Evolutionary conservation across 1,140 invertebrate species (phyloP), one percentile per base, ranked within the genome.

Genomic region (Potamilus streckersoni): DNA sequence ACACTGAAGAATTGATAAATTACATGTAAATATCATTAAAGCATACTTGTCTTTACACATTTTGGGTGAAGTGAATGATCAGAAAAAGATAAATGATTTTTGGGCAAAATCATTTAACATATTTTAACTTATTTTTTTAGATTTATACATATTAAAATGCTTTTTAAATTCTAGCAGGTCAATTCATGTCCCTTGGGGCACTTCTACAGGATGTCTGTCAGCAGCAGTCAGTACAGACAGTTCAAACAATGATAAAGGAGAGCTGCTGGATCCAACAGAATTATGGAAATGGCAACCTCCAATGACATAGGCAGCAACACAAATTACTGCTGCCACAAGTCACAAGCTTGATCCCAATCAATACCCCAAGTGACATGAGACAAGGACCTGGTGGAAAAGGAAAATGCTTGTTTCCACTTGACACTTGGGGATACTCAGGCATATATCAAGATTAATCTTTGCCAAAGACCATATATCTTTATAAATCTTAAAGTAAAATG

Each of bases 361-460:
- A 87, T 79, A 31, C 74, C 80, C 31, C 77, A 79, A 38, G 83
- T 38, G 83, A 85, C 63, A 82, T 87, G 59, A 74, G 71, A 49
- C 79, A 71, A 16, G 83, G 85, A 71, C 90, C 91, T 56, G 94
- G 95, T 79, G 93, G 93, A 73, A 95, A 95, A 87, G 93, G 94
- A 23, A 92, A 94, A 84, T 91, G 95, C 78, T 94, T 93, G 88
- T 93, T 93, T 66, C 91, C 94, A 17, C 93, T 94, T 90, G 91
- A 94, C n/a, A 93, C 94, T 90, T 90, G 94, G 23, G 93, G 93
- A 73, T 94, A 94, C 85, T 92, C 93, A 74, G 93, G 92, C 93
- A 90, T 87, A 84, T 78, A 57, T 38, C 1, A 49, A 49, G 38
- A 8, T 49, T 49, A 49, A 11, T 11, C 38, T 49, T 4, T 4